A percentile compares a stretch with the other conserved stretches of the same genome.
Conservation (phyloP, 2,113 vertebrate species). For the Antidorcas marsupialis region DNA sequence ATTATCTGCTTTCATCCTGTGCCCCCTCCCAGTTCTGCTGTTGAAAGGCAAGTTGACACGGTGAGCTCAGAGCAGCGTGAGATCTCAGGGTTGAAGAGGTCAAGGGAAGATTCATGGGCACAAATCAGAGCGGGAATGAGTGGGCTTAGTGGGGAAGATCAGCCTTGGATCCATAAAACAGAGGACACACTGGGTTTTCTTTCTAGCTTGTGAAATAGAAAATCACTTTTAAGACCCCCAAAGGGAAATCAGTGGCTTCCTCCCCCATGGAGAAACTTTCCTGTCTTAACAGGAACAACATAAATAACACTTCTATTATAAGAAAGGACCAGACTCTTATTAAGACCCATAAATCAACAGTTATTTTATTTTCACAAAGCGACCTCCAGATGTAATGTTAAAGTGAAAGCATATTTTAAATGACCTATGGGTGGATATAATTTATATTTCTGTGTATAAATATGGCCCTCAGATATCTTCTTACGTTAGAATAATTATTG, state of each 20-base stretch:
- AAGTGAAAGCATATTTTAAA: conserved; percentile 58
- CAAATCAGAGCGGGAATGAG: not conserved
- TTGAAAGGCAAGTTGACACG: not conserved
- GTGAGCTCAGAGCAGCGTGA: not conserved
- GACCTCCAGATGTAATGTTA: conserved; percentile 47
- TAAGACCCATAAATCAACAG: conserved; percentile 67
- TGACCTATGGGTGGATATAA: conserved; percentile 19
- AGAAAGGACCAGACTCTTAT: conserved; percentile 62
- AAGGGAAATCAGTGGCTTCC: conserved; percentile 56
- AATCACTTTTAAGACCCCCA: conserved; percentile 62
- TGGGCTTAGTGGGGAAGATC: conserved; percentile 26
- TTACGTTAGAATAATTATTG: conserved; percentile 47
- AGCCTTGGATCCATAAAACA: not conserved
- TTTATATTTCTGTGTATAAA: conserved; percentile 41
- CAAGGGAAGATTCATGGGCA: conserved; percentile 24
- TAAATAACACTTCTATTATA: conserved; percentile 68
- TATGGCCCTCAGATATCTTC: not conserved
- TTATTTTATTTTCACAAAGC: conserved; percentile 59
- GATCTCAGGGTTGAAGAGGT: conserved; percentile 5
- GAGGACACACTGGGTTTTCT: not conserved
- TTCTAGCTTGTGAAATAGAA: conserved; percentile 40
- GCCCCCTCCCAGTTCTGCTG: rapidly evolving
- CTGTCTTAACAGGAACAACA: conserved; percentile 52
- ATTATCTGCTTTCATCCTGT: not conserved
- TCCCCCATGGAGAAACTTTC: conserved; percentile 51